A percentile compares a stretch with the other conserved stretches of the same genome.
These are phyloP conservation scores for Epinotia demarniana DNA, from an alignment of 2,888 invertebrate genomes.

Conservation along the genomic window DNA sequence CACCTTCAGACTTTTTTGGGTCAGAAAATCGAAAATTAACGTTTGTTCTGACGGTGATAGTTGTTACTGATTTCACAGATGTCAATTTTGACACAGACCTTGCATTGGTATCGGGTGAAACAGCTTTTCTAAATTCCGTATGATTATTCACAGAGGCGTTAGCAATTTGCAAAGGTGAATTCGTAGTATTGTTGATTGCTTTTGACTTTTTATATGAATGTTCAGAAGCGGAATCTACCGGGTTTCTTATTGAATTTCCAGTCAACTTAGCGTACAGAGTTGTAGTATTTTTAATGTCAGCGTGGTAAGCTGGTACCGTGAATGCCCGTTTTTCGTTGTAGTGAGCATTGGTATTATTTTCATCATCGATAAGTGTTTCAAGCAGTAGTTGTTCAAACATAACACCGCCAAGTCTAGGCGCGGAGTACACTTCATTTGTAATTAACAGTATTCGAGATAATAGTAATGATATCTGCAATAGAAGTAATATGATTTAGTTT, in stretches of 20 bases:
- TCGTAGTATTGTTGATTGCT: not conserved
- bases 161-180: not conserved
- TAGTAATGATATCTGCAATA: slow-evolving; percentile 54
- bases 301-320: not conserved
- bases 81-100: not conserved
- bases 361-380: slow-evolving; percentile 49
- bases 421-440: slow-evolving; percentile 50
- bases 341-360: slow-evolving; percentile 16
- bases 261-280: slow-evolving; percentile 22
- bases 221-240: too few relatives aligned
- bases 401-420: slow-evolving; percentile 60
- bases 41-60: not conserved
- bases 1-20: not conserved
- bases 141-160: not conserved
- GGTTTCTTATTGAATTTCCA: slow-evolving; percentile 3
- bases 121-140: not conserved
- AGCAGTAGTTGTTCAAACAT: slow-evolving; percentile 56
- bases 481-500: slow-evolving; percentile 16
- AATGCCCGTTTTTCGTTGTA: slow-evolving; percentile 5
- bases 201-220: not conserved
- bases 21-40: not conserved
- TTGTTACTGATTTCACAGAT: not conserved
- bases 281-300: slow-evolving; percentile 22
- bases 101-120: not conserved
- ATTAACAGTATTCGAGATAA: slow-evolving; percentile 48